Conservation (phyloP, 2,888 invertebrate genomes). For the Rhagophthalmus giganteus region DNA sequence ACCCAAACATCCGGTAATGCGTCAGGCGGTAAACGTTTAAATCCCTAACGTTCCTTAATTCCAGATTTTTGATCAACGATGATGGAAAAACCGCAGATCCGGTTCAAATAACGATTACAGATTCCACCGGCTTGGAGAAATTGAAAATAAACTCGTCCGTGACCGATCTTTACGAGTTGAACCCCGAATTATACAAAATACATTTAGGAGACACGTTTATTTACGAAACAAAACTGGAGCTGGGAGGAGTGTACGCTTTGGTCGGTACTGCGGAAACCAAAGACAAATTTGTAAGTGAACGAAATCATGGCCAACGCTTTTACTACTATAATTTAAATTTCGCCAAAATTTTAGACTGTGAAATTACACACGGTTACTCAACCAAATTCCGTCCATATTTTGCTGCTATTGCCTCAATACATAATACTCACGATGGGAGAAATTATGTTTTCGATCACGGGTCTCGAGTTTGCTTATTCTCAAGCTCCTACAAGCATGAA, state of each 20-base stretch:
- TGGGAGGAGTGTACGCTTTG: conserved; percentile 70
- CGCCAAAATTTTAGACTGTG: conserved; percentile 12
- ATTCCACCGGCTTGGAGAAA: background rate
- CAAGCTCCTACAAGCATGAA: conserved; percentile 94
- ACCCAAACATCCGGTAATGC: conserved; percentile 60
- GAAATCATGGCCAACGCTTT: too few relatives aligned
- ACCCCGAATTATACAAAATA: conserved; percentile 22
- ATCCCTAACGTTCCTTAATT: background rate
- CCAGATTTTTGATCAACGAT: background rate
- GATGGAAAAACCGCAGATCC: background rate
- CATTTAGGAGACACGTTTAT: background rate
- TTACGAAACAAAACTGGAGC: conserved; percentile 48
- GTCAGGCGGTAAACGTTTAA: conserved; percentile 15
- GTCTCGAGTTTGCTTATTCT: conserved; percentile 93
- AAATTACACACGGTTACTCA: conserved; percentile 57
- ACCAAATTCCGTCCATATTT: conserved; percentile 76
- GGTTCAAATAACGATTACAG: conserved; percentile 3
- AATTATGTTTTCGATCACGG: conserved; percentile 95
- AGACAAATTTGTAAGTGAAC: conserved; percentile 53
- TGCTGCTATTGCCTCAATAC: conserved; percentile 91
- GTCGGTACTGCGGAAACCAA: conserved; percentile 54
- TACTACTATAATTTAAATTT: too few relatives aligned
- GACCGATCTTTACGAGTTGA: background rate
- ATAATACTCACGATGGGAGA: conserved; percentile 90
- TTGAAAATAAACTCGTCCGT: background rate